Base-by-base conservation (phyloP, 2,113 vertebrate genomes). In the Patagioenas fasciata region DNA sequence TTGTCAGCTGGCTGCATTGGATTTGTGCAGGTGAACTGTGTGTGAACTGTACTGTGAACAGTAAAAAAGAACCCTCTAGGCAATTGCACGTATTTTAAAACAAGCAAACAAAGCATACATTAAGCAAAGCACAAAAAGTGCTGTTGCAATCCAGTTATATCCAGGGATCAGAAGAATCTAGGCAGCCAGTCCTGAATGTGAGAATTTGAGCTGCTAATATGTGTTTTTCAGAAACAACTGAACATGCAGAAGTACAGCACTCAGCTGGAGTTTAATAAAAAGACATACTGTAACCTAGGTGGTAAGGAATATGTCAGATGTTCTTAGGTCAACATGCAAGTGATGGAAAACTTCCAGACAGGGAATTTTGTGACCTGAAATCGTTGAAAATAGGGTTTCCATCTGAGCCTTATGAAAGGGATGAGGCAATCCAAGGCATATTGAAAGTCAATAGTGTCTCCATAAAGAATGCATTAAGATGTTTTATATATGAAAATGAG, bases 121-220 rank as follows among this genome's bases (percentile, higher is more conserved):
- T 87, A 94, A 85, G n/a, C 36, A 94, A 95, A 89, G 34, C 31
- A 85, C 84, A 42, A 89, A 72, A 87, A 58, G 15, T 57, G 19
- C 38, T 69, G 32, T 88, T 23, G 44, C 28, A 91, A 91, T 38
- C 8, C 66, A 64, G 13, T 18, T 60, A 26, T 17, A 15, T 40
- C 80, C 65, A 91, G 65, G 58, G 57, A 91, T 31, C 1, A 0
- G 44, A 23, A 78, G 6, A 93, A 60, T 74, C 48, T 71, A 50
- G 29, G 11, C 16, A 87, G 62, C 15, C 24, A 64, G 21, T 57
- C 14, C 29, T 56, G 19, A 89, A 74, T 44, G 28, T 67, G 16
- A 75, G 31, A 80, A 87, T 85, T 75, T 13, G 5, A 78, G 23
- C 8, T 69, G 24, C 23, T 87, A 80, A 34, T 75, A 38, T 17